phyloP scores from a whole-genome alignment of 2,888 invertebrate species.

The Mallateleia sp. region DNA sequence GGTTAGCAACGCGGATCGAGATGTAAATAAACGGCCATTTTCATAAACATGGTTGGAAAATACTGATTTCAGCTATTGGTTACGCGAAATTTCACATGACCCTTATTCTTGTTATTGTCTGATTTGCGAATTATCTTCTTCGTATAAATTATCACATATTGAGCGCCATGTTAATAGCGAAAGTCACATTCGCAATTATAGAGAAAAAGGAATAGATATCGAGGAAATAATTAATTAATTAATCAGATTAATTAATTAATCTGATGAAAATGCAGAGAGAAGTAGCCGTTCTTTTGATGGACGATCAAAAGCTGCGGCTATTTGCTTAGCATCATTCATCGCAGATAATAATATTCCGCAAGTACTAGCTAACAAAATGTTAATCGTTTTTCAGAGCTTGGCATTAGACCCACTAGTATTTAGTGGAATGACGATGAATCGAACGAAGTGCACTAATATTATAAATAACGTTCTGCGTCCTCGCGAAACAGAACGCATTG shows the following conservation, averaged over 20 bases:
- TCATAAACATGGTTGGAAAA: neutral
- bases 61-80: constrained; percentile 2
- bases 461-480: constrained; percentile 3
- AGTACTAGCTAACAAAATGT: neutral
- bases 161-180: neutral
- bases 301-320: no score
- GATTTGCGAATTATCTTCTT: neutral
- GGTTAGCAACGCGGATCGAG: no score
- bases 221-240: no score
- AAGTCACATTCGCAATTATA: neutral
- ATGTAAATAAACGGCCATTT: no score
- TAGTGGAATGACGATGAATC: neutral
- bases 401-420: neutral
- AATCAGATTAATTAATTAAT: no score
- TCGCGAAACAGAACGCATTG: neutral
- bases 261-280: no score
- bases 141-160: constrained; percentile 7
- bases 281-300: no score
- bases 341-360: neutral
- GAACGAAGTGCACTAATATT: neutral
- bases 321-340: neutral
- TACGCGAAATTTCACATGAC: neutral
- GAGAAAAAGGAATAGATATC: no score
- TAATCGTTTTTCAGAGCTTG: neutral
- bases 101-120: neutral